Evolutionary conservation across 2,888 invertebrate species (phyloP).

Genomic region (Apomyelois bistriatella): DNA sequence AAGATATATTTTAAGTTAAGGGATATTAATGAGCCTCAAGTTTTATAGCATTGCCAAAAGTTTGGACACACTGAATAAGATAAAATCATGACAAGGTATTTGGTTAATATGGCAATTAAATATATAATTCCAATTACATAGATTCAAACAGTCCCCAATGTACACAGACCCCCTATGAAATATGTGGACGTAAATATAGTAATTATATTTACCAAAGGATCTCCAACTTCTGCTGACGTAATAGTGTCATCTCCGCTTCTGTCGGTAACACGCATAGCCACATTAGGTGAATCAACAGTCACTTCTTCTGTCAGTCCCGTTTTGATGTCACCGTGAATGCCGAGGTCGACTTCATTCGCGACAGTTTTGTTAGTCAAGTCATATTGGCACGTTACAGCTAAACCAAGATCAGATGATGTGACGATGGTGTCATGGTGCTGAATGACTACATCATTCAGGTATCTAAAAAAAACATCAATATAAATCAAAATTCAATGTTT

Average conservation of each 20-base stretch:
- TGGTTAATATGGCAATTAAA: too few species aligned
- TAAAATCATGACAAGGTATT: too few species aligned
- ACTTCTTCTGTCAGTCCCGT: conserved; percentile 94
- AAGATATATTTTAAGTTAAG: too few species aligned
- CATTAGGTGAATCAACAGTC: conserved; percentile 96
- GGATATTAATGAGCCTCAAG: too few species aligned
- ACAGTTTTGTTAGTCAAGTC: conserved; percentile 96
- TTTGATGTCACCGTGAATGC: conserved; percentile 92
- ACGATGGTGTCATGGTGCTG: conserved; percentile 98
- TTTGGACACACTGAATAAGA: too few species aligned
- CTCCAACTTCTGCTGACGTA: conserved; percentile 94
- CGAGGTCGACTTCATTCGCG: conserved; percentile 93
- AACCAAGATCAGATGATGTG: conserved; percentile 94
- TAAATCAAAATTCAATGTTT: neutral
- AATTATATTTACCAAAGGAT: conserved; percentile 82
- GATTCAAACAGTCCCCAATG: too few species aligned
- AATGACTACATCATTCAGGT: conserved; percentile 95
- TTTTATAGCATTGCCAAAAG: too few species aligned
- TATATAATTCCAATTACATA: too few species aligned
- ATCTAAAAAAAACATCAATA: conserved; percentile 53
- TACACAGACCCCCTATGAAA: too few species aligned
- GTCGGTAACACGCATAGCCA: conserved; percentile 95
- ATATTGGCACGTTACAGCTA: conserved; percentile 96
- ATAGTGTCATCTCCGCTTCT: conserved; percentile 91
- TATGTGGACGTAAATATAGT: too few species aligned